These are phyloP conservation scores for Tragelaphus scriptus DNA, from an alignment of 2,113 vertebrate genomes.

Conservation along the genomic window DNA sequence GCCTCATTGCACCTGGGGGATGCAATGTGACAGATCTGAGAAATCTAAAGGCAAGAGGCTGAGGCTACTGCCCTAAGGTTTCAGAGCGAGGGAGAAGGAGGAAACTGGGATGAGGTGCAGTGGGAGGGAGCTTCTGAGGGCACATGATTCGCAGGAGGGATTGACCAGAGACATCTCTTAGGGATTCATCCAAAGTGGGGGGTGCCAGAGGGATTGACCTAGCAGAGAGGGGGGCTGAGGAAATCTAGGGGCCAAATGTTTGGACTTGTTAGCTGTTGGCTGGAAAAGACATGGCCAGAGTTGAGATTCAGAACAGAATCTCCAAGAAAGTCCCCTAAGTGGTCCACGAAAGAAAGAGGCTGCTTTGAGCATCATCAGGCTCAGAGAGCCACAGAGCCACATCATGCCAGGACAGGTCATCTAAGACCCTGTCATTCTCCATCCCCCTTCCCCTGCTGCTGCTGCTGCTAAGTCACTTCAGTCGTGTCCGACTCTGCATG, in stretches of 20 bases:
- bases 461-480: no score
- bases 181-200: not conserved
- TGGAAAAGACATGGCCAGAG: not conserved
- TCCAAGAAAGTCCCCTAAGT: not conserved
- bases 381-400: no score
- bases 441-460: not conserved
- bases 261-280: not conserved
- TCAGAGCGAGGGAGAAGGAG: not conserved
- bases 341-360: not conserved
- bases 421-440: not conserved
- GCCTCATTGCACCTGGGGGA: not conserved
- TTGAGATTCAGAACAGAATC: not conserved
- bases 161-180: not conserved
- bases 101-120: not conserved
- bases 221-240: not conserved
- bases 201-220: not conserved
- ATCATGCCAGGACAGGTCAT: not conserved
- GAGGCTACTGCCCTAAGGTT: not conserved
- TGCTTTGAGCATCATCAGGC: not conserved
- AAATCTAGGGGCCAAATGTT: not conserved
- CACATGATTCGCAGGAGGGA: accelerated
- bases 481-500: no score
- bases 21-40: not conserved
- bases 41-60: not conserved
- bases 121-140: not conserved